A percentile compares a stretch with the other conserved stretches of the same genome.
Evolutionary conservation across 2,888 invertebrate species (phyloP).

Genomic region (Enoplolaimus lenunculus): DNA sequence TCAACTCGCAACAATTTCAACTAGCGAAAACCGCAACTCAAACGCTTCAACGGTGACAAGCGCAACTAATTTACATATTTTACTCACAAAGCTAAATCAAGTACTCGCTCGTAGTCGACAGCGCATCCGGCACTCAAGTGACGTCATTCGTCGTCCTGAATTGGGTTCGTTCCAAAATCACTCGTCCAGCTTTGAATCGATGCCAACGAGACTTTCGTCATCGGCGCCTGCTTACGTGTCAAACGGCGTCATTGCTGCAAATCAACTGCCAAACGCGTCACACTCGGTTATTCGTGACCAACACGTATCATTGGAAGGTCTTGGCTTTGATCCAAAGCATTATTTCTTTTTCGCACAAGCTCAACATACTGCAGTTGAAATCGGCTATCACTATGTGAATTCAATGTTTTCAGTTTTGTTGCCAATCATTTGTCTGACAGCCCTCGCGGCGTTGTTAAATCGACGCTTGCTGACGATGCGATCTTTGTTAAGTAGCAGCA

Average conservation of each 20-base stretch:
- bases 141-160: too few relatives aligned
- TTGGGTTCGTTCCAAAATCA: too few relatives aligned
- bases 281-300: neutral
- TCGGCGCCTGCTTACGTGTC: neutral
- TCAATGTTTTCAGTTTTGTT: neutral
- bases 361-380: neutral
- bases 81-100: neutral
- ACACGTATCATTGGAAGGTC: neutral
- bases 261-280: neutral
- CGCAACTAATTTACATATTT: neutral
- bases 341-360: neutral
- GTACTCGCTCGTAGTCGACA: neutral
- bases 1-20: neutral
- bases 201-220: too few relatives aligned
- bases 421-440: neutral
- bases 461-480: neutral
- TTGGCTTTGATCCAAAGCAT: neutral
- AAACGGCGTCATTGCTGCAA: neutral
- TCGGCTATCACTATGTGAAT: neutral
- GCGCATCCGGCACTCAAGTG: too few relatives aligned
- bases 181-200: too few relatives aligned
- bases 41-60: too few relatives aligned
- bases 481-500: too few relatives aligned
- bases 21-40: neutral
- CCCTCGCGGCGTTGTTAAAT: neutral